These are phyloP conservation scores for Drosophila nikananu DNA, from an alignment of 1,140 invertebrate species.

Conservation along the genomic window DNA sequence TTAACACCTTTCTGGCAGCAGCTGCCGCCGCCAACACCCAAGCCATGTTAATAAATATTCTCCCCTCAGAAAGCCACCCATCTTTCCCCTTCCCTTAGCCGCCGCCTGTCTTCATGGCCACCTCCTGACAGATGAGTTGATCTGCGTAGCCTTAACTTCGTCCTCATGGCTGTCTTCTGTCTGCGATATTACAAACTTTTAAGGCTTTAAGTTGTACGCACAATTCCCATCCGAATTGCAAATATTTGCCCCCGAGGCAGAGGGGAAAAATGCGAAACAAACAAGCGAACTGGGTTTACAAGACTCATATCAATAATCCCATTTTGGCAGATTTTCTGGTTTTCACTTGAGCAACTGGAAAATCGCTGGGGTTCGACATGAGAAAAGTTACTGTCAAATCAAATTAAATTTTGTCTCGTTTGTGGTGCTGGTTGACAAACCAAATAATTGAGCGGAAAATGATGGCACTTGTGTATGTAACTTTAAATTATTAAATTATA, in stretches of 20 bases:
- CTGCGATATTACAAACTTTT: conserved; percentile 69
- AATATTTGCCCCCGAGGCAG: conserved; percentile 40
- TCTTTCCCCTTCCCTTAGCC: no score
- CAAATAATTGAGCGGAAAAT: conserved; percentile 16
- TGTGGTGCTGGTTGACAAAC: neutral
- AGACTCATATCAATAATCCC: conserved; percentile 78
- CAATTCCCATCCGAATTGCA: conserved; percentile 36
- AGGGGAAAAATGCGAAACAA: conserved; percentile 14
- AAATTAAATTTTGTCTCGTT: conserved; percentile 23
- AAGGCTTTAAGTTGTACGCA: conserved; percentile 67
- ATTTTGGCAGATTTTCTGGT: conserved; percentile 54
- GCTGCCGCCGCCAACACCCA: conserved; percentile 34
- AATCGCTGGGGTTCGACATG: conserved; percentile 9
- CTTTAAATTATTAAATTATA: neutral
- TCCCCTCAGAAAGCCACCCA: neutral
- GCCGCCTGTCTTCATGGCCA: neutral
- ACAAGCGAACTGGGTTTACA: conserved; percentile 49
- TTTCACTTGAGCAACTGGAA: conserved; percentile 36
- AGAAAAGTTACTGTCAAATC: conserved; percentile 22
- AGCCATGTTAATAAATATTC: conserved; percentile 77
- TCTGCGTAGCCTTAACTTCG: conserved; percentile 54
- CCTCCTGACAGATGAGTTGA: conserved; percentile 58
- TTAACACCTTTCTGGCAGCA: conserved; percentile 54
- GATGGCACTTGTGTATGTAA: neutral
- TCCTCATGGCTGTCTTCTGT: conserved; percentile 21